Conservation (phyloP, 2,113 vertebrate genomes). For the Natator depressus region DNA sequence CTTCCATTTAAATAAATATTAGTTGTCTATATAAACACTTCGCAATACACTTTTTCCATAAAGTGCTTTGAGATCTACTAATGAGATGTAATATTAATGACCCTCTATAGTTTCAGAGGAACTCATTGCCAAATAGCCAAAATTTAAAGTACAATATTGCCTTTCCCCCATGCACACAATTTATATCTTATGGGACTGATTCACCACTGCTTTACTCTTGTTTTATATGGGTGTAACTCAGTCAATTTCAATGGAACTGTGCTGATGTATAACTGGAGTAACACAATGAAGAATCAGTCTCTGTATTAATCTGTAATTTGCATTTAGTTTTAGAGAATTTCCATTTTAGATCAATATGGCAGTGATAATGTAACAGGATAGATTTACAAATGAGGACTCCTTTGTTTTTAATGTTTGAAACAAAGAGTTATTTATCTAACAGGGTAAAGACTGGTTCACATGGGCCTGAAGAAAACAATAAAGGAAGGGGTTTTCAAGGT, state of each 20-base stretch:
- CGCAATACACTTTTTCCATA: constrained; percentile 15
- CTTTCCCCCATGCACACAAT: too few species aligned
- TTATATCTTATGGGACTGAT: not conserved
- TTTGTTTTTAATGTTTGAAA: not conserved
- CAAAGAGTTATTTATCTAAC: not conserved
- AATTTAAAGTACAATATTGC: not conserved
- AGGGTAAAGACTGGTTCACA: not conserved
- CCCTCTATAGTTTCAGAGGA: not conserved
- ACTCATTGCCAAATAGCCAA: not conserved
- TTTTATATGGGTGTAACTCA: not conserved
- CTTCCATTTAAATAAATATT: constrained; percentile 25
- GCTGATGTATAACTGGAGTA: not conserved
- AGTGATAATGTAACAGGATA: not conserved
- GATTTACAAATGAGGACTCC: accelerated
- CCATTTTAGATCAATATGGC: not conserved
- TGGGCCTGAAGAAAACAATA: not conserved
- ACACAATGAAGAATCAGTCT: not conserved
- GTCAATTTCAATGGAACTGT: not conserved
- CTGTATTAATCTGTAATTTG: not conserved
- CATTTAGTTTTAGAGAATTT: not conserved
- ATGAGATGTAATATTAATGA: not conserved
- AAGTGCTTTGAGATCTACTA: not conserved
- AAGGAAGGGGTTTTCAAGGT: not conserved
- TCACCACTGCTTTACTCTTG: not conserved
- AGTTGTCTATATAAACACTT: constrained; percentile 26